Percentiles rank a stretch among this genome's conserved stretches.
phyloP scores from a whole-genome alignment of 2,113 vertebrate species.

The Myanophis thanlyinensis region DNA sequence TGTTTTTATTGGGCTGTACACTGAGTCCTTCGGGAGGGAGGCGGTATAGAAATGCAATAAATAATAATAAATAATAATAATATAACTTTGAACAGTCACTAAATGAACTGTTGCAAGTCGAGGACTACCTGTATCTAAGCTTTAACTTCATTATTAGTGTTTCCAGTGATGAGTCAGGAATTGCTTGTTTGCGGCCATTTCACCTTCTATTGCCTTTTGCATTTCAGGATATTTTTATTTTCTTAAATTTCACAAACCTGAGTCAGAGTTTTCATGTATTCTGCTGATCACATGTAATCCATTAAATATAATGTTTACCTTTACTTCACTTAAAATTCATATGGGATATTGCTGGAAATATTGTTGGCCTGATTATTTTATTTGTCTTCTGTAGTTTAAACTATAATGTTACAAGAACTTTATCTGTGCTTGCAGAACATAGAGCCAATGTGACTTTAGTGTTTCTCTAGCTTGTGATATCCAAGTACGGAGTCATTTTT shows the following conservation, averaged over 20 bases:
- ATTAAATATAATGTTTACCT: not conserved
- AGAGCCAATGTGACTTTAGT: not conserved
- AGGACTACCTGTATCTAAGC: too few species aligned
- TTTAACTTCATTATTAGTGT: not conserved
- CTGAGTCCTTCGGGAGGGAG: too few species aligned
- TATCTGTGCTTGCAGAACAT: not conserved
- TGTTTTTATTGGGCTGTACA: too few species aligned
- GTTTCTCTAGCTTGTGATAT: not conserved
- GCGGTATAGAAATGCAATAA: too few species aligned
- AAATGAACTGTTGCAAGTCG: too few species aligned
- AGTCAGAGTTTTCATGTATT: not conserved
- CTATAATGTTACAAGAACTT: not conserved
- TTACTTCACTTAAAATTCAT: not conserved
- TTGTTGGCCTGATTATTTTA: not conserved
- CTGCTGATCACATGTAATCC: not conserved
- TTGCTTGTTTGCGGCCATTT: not conserved
- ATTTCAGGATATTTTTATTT: not conserved
- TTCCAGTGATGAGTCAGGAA: not conserved
- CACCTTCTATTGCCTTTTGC: not conserved
- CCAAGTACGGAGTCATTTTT: not conserved
- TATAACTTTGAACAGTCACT: too few species aligned
- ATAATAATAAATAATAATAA: too few species aligned
- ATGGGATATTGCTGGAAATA: not conserved
- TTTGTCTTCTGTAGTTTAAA: not conserved
- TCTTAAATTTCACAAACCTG: not conserved